phyloP scores from a whole-genome alignment of 2,797 vertebrate genomes.

The Galaxias olidus region DNA sequence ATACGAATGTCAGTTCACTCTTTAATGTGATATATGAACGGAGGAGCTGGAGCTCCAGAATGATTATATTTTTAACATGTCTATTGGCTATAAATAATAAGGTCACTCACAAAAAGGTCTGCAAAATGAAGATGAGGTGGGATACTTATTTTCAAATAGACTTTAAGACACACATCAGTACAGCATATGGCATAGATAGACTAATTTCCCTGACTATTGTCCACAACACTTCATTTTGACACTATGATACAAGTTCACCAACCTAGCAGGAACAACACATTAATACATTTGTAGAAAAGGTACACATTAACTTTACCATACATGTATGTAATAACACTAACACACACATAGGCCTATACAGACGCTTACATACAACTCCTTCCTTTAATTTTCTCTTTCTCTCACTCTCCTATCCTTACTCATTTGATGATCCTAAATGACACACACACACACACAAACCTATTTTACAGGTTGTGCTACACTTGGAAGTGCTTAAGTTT shows the following conservation, averaged over 20 bases:
- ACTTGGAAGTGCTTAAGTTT: conserved; percentile 32
- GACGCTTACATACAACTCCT: no score
- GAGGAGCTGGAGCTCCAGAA: conserved; percentile 40
- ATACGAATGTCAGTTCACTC: conserved; percentile 58
- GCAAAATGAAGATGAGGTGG: conserved; percentile 37
- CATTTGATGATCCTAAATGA: background rate
- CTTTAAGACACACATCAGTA: conserved; percentile 47
- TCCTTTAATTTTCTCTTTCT: conserved; percentile 17
- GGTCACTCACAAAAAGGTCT: conserved; percentile 34
- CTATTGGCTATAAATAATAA: conserved; percentile 52
- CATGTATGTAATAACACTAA: conserved; percentile 46
- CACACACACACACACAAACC: conserved; percentile 30
- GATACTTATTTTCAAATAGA: conserved; percentile 35
- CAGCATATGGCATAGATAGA: conserved; percentile 55
- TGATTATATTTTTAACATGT: conserved; percentile 50
- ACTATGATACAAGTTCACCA: conserved; percentile 65
- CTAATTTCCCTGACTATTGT: conserved; percentile 62
- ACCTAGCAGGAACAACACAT: conserved; percentile 68
- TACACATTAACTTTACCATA: conserved; percentile 69
- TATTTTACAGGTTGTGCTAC: conserved; percentile 23
- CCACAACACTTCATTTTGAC: conserved; percentile 72
- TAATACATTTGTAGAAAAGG: conserved; percentile 74
- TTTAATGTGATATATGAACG: conserved; percentile 56
- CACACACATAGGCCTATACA: background rate
- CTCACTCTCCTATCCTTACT: background rate